phyloP scores from a whole-genome alignment of 1,140 invertebrate genomes.

The Bombyx mandarina region DNA sequence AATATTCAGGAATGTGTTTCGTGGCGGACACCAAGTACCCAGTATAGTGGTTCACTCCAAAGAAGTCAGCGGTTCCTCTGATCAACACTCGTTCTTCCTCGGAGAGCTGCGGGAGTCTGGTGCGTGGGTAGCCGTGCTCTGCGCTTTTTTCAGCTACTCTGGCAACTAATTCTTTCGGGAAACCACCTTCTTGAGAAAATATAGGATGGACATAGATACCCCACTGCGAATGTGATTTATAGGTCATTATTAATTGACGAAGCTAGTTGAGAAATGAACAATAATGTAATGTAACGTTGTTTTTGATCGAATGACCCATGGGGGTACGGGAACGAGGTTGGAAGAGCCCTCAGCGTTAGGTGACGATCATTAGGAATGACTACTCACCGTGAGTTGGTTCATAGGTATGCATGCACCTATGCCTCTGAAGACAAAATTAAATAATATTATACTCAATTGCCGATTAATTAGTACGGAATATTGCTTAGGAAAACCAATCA shows the following conservation, averaged over 20 bases:
- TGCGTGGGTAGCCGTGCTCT: constrained; percentile 54
- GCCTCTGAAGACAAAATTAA: not conserved
- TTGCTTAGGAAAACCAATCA: too few relatives aligned
- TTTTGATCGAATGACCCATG: too few relatives aligned
- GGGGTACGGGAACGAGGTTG: too few relatives aligned
- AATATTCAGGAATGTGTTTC: constrained; percentile 9
- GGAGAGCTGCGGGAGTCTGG: constrained; percentile 68
- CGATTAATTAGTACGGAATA: not conserved
- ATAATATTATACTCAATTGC: not conserved
- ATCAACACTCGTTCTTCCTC: constrained; percentile 67
- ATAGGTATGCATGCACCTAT: not conserved
- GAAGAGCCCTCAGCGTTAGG: not conserved
- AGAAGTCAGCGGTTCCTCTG: constrained; percentile 75
- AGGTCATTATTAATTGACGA: too few relatives aligned
- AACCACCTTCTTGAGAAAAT: constrained; percentile 73
- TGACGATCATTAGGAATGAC: not conserved
- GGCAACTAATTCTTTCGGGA: constrained; percentile 71
- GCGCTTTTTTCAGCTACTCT: constrained; percentile 69
- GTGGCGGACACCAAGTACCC: constrained; percentile 28
- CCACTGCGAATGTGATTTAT: constrained; percentile 42
- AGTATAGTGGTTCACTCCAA: constrained; percentile 76
- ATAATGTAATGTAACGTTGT: too few relatives aligned
- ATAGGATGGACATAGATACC: constrained; percentile 74
- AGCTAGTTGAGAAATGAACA: too few relatives aligned
- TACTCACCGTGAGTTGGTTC: too few relatives aligned